Conservation (phyloP, 92 coral and sea anemone genomes). For the Phenganax subtilis region DNA sequence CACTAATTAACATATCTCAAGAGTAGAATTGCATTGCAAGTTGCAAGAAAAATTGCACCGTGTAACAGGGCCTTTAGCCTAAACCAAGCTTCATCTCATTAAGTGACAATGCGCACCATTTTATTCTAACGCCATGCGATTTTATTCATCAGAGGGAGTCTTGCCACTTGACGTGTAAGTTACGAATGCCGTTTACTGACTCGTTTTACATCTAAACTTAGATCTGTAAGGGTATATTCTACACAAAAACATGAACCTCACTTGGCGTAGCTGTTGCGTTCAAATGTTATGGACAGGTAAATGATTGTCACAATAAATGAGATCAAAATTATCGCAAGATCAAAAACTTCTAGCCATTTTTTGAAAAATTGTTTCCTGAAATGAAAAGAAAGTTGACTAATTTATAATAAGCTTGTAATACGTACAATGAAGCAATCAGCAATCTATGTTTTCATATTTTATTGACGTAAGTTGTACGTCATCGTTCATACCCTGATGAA, state of each 20-base stretch:
- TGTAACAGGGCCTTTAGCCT: too few relatives aligned
- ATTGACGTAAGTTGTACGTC: neutral
- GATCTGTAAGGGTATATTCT: neutral
- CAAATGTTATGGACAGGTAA: constrained; percentile 60
- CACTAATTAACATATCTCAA: too few relatives aligned
- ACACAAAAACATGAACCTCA: constrained; percentile 42
- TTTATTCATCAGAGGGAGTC: too few relatives aligned
- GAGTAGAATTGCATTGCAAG: too few relatives aligned
- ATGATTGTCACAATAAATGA: constrained; percentile 72
- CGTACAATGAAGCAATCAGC: neutral
- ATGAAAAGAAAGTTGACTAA: neutral
- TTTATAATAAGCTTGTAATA: neutral
- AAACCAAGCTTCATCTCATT: too few relatives aligned
- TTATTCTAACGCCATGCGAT: too few relatives aligned
- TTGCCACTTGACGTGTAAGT: too few relatives aligned
- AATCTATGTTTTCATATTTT: neutral
- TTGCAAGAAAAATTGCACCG: too few relatives aligned
- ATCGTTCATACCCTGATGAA: constrained; percentile 78
- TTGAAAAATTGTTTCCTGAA: constrained; percentile 74
- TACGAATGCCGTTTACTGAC: too few relatives aligned
- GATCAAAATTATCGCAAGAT: constrained; percentile 62
- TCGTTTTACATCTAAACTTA: too few relatives aligned
- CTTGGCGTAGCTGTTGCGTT: constrained; percentile 76
- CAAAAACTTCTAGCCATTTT: constrained; percentile 88
- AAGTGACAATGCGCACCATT: too few relatives aligned